Percentiles rank a stretch among this genome's conserved stretches.
Conservation (phyloP, 2,888 invertebrate species). For the Teinopalpus imperialis region DNA sequence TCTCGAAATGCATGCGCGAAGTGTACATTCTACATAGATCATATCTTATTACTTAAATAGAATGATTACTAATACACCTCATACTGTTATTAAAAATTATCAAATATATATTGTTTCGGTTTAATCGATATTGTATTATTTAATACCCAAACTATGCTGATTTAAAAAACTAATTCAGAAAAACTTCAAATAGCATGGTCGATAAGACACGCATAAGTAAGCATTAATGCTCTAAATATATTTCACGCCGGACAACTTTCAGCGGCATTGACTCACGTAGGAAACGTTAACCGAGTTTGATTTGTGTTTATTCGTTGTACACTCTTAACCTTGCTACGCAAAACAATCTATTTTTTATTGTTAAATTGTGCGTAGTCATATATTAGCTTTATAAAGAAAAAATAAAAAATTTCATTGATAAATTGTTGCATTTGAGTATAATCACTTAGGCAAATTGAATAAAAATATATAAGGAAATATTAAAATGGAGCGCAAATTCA, state of each 20-base stretch:
- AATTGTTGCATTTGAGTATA: conserved; percentile 12
- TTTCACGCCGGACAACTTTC: conserved; percentile 44
- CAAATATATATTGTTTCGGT: too few species aligned
- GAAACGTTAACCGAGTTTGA: conserved; percentile 36
- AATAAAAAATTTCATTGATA: too few species aligned
- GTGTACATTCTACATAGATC: too few species aligned
- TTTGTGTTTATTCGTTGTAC: conserved; percentile 63
- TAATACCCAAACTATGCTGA: background rate
- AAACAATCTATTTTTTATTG: conserved; percentile 23
- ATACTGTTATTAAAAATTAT: too few species aligned
- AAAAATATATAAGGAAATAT: conserved; percentile 40
- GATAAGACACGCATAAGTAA: conserved; percentile 12
- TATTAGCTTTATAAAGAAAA: conserved; percentile 24
- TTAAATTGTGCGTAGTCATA: conserved; percentile 7
- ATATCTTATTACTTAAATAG: too few species aligned
- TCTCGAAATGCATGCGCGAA: too few species aligned
- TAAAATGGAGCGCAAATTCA: conserved; percentile 43
- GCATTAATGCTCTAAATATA: conserved; percentile 19
- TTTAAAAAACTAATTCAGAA: too few species aligned
- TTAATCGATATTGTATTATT: too few species aligned
- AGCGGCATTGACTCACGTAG: conserved; percentile 60
- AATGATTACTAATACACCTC: too few species aligned
- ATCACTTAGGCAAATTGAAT: too few species aligned
- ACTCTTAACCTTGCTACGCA: conserved; percentile 42
- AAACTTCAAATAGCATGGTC: conserved; percentile 4